Percentiles rank a stretch among this genome's conserved stretches.
phyloP scores from a whole-genome alignment of 2,888 invertebrate genomes.

The Oegoconia quadripuncta region DNA sequence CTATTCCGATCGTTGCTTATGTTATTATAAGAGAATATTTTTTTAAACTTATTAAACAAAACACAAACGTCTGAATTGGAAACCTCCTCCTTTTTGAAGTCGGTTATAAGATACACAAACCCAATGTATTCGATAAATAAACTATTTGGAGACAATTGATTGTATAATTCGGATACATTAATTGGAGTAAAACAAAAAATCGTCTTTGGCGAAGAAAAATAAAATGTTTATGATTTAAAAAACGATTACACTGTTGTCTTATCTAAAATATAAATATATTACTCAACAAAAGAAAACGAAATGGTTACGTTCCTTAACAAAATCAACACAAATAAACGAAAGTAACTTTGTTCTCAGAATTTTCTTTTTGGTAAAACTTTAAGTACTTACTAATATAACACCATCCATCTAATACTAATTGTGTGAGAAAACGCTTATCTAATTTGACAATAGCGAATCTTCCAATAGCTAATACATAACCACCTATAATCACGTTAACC shows the following conservation, averaged over 20 bases:
- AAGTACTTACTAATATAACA: constrained; percentile 73
- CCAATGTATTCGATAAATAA: background rate
- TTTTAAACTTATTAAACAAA: too few species aligned
- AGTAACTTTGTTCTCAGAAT: constrained; percentile 62
- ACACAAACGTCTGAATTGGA: too few species aligned
- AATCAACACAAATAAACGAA: constrained; percentile 52
- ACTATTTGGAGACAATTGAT: background rate
- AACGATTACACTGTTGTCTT: constrained; percentile 29
- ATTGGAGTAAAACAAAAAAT: constrained; percentile 9
- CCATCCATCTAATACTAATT: constrained; percentile 53
- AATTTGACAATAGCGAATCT: constrained; percentile 24
- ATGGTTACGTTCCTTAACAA: constrained; percentile 41
- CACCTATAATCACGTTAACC: constrained; percentile 16
- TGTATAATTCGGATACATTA: background rate
- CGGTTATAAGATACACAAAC: too few species aligned
- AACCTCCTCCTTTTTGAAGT: too few species aligned
- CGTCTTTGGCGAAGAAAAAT: constrained; percentile 62
- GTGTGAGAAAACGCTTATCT: constrained; percentile 50
- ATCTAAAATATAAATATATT: constrained; percentile 55
- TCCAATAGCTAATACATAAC: constrained; percentile 20
- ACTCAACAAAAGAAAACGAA: constrained; percentile 50
- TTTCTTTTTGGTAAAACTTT: constrained; percentile 67
- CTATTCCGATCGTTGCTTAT: too few species aligned
- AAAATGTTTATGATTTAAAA: constrained; percentile 21
- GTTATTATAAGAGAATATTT: too few species aligned